A percentile compares a stretch with the other conserved stretches of the same genome.
Conservation (phyloP, 1,140 invertebrate species). For the Rhyacophila brunnea region DNA sequence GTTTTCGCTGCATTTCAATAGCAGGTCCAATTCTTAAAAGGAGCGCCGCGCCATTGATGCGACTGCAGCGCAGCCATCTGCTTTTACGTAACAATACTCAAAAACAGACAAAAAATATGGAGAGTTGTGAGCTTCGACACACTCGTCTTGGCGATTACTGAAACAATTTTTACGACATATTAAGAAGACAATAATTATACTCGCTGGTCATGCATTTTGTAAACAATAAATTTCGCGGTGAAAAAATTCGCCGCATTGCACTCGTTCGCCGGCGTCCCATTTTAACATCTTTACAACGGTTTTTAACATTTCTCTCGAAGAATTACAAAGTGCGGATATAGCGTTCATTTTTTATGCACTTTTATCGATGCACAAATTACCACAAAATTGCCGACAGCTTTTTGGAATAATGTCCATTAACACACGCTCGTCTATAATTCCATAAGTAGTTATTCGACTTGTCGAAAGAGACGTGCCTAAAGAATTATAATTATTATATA, state of each 20-base stretch:
- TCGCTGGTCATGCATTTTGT: conserved; percentile 21
- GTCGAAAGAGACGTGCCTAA: too few relatives aligned
- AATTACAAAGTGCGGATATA: too few relatives aligned
- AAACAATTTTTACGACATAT: conserved; percentile 33
- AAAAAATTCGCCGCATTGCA: neutral
- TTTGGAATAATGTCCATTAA: too few relatives aligned
- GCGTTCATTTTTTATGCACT: neutral
- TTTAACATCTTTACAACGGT: too few relatives aligned
- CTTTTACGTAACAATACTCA: conserved; percentile 6
- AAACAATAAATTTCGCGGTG: conserved; percentile 28
- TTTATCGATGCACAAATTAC: neutral
- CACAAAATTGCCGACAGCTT: too few relatives aligned
- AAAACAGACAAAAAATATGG: neutral
- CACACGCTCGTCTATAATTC: too few relatives aligned
- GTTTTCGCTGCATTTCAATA: too few relatives aligned
- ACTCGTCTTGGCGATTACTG: neutral
- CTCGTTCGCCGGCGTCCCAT: neutral
- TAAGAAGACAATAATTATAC: conserved; percentile 28
- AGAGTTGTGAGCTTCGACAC: neutral
- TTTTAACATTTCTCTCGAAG: too few relatives aligned
- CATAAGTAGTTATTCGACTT: too few relatives aligned
- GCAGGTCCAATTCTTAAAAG: too few relatives aligned
- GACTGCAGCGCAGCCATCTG: conserved; percentile 7
- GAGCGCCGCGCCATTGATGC: too few relatives aligned
- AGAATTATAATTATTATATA: too few relatives aligned